Evolutionary conservation across 2,888 invertebrate species (phyloP).

Genomic region (Synergus laeviventris): DNA sequence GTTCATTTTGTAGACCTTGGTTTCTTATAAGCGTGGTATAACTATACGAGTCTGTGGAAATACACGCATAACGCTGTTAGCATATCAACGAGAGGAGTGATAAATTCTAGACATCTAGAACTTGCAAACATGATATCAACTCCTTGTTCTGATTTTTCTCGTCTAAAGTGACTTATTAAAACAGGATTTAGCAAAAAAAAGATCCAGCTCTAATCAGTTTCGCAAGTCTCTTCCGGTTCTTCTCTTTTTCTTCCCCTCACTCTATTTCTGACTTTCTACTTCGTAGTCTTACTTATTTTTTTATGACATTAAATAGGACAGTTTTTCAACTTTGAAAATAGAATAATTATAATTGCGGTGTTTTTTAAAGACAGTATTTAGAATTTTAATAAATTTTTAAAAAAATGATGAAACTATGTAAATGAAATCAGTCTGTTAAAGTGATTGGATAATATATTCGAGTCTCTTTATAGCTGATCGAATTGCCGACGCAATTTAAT

Average conservation of each 20-base stretch:
- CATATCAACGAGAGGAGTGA: neutral
- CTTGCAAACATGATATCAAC: conserved; percentile 1
- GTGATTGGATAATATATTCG: no score
- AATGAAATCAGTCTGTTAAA: no score
- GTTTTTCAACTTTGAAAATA: no score
- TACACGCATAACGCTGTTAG: neutral
- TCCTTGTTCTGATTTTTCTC: neutral
- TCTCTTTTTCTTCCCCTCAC: neutral
- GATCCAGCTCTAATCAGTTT: neutral
- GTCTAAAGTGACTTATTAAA: neutral
- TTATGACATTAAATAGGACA: neutral
- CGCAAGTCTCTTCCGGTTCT: neutral
- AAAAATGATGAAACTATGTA: no score
- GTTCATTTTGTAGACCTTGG: conserved; percentile 3
- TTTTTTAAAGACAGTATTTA: no score
- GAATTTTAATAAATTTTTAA: no score
- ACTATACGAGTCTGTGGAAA: neutral
- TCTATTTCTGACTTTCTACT: neutral
- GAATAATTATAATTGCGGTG: no score
- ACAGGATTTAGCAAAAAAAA: conserved; percentile 8
- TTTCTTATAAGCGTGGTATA: neutral
- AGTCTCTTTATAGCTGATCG: no score
- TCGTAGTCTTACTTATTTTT: neutral
- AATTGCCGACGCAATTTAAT: neutral
- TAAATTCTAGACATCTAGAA: conserved; percentile 5